phyloP scores from a whole-genome alignment of 2,888 invertebrate species.

The Oxytorus armatus region DNA sequence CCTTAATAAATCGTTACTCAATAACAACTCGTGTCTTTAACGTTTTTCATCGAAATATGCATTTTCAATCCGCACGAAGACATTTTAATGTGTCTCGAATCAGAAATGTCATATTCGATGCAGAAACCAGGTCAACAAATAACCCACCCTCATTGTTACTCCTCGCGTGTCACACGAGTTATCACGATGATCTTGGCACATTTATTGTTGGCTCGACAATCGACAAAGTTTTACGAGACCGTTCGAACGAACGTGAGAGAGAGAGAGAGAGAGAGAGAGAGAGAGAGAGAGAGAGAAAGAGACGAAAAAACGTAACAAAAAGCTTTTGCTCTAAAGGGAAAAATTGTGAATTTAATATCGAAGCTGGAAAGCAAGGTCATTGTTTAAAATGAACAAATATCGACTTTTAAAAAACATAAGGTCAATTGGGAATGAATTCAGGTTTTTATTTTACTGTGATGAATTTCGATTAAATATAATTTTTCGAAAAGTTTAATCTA shows the following conservation, averaged over 20 bases:
- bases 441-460: too few species aligned
- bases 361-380: too few species aligned
- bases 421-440: too few species aligned
- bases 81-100: conserved; percentile 23
- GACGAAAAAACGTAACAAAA: not conserved
- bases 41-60: too few species aligned
- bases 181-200: conserved; percentile 11
- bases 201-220: conserved; percentile 29
- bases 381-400: too few species aligned
- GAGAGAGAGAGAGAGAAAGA: too few species aligned
- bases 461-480: too few species aligned
- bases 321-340: not conserved
- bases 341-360: not conserved
- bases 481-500: too few species aligned
- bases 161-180: not conserved
- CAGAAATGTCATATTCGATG: conserved; percentile 60
- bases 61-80: too few species aligned
- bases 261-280: not conserved
- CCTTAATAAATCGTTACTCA: too few species aligned
- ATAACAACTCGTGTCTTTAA: too few species aligned
- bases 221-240: conserved; percentile 4
- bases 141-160: conserved; percentile 29
- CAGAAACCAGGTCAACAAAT: conserved; percentile 67
- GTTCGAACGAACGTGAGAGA: not conserved
- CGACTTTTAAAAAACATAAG: too few species aligned